Evolutionary conservation across 2,113 vertebrate species (phyloP), one percentile per base, ranked within the genome.

Genomic region (Psittacula cyanocephala): DNA sequence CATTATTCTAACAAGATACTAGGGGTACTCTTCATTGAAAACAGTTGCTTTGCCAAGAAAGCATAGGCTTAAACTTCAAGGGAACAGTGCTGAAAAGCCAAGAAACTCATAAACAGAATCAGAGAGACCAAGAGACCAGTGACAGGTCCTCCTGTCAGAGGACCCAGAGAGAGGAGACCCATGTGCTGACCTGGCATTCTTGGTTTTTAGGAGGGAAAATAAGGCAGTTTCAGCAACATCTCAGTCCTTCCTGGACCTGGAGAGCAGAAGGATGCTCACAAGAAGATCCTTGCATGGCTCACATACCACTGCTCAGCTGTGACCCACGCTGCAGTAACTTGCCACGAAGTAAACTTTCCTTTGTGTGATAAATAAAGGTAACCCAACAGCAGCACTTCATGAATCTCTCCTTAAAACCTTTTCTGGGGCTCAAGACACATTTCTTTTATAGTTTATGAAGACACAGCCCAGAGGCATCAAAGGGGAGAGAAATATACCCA

Each of bases 371-470:
- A 68, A 89, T 72, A 17, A 70, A 31, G 8, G 41, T 31, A 91
- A 89, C 23, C 41, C 62, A 93, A 20, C 28, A 63, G n/a, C 31
- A 92, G 55, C 10, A 33, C 35, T 87, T 89, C 24, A 39, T 77
- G 15, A 91, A 91, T 82, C 29, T 93, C 37, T 47, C 35, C 33
- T 95, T 89, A 86, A 95, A 93, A 70, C 23, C 10, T 86, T 88
- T 92, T 35, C 52, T 8, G 18, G 70, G 43, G 53, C 63, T 41
- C 1, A 2, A 76, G 77, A 68, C 20, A 93, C 31, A 43, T 91
- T 97, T 95, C 29, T 89, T 81, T 83, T 49, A 37, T 43, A 57
- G 53, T 89, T 93, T 89, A 91, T 88, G 59, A 91, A 92, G 68
- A 64, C 43, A 68, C 35, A 72, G 74, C 22, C 33, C 46, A 86